Base-by-base conservation (phyloP, 2,888 invertebrate species). In the Dryocosmus kuriphilus region DNA sequence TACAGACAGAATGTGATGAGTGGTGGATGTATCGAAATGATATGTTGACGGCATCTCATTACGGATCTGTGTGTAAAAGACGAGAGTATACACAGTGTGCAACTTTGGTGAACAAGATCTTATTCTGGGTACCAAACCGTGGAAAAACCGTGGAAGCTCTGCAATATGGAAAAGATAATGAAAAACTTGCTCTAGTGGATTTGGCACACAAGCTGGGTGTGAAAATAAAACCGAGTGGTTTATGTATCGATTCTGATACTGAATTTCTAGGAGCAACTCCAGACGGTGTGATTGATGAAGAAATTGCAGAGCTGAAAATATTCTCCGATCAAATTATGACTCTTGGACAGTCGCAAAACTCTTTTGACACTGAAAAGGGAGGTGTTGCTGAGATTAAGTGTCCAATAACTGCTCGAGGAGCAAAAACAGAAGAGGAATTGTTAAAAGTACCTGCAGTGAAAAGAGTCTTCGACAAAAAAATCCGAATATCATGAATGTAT, bases 351-450 rank as follows among this genome's bases (percentile, higher is more conserved):
- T 35, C 8, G 5, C 38, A 8, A 14, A 2, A n/a, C 35, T 22
- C 22, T 8, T 9, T 11, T 14, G 38, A 38, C 22, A 38, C 38
- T 41, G 24, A 11, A 38, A 32, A 32, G 7, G 74, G 78, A 11
- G 77, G 84, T 62, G 82, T 83, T 14, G 78, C 83, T 14, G 82
- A 83, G 76, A 79, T 84, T 8, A 83, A 85, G 81, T 80, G 78
- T 76, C 79, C 81, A 1, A 27, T 57, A 51, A 30, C 46, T 62
- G 60, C 67, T 5, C 62, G n/a, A 35, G n/a, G 55, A 5, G 60
- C 63, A 14, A 77, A 61, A 22, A 63, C 78, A 32, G 73, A 76
- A 57, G 77, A 83, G 24, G 79, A 76, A 14, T 14, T 80, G 30
- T 24, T 32, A 30, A 67, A 57, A 46, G 24, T 27, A 30, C 24